Evolutionary conservation across 2,113 vertebrate genomes (phyloP), one percentile per base, ranked within the genome.

Genomic region (Spilogale gracilis): DNA sequence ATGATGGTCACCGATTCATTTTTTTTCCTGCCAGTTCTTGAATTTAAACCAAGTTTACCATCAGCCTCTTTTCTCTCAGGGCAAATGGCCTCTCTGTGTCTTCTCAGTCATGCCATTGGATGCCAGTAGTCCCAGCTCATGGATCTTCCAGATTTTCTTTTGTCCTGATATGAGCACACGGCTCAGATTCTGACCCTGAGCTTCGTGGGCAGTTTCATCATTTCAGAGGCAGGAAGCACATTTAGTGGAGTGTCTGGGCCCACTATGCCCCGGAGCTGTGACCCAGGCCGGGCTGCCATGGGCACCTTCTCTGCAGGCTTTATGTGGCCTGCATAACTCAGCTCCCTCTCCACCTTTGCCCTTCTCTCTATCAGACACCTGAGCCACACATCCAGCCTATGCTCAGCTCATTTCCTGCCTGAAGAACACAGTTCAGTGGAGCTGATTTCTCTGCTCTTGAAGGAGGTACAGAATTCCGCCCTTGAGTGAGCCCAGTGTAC

Each of bases 381-480:
- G 50, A 48, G 65, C n/a, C 65, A n/a, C 43, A 80, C 71, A 92
- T 20, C 73, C 32, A 27, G 13, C 7, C 4, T 1, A 14, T 48
- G 60, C 45, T 71, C 56, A 45, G 65, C 38, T 93, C 21, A 0
- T 12, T 20, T 94, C 79, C 2, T 10, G 65, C 88, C 80, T 48
- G 48, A 45, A 74, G 94, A 74, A 58, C 38, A 73, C 20, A 32
- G 67, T 60, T 96, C 18, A n/a, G 3, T 7, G 11, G 56, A 58
- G 67, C 63, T 60, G 71, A 94, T 38, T 73, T 80, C 25, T 54
- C 58, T 86, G 43, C 54, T 94, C 65, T 94, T 79, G 17, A 78
- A 58, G 58, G 65, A 78, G 61, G 67, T 43, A 43, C 58, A 25
- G 61, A 48, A 84, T 80, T 88, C 82, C 45, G 63, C 23, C 43